These are phyloP conservation scores for Pao palembangensis DNA, from an alignment of 2,113 vertebrate species.

Conservation along the genomic window DNA sequence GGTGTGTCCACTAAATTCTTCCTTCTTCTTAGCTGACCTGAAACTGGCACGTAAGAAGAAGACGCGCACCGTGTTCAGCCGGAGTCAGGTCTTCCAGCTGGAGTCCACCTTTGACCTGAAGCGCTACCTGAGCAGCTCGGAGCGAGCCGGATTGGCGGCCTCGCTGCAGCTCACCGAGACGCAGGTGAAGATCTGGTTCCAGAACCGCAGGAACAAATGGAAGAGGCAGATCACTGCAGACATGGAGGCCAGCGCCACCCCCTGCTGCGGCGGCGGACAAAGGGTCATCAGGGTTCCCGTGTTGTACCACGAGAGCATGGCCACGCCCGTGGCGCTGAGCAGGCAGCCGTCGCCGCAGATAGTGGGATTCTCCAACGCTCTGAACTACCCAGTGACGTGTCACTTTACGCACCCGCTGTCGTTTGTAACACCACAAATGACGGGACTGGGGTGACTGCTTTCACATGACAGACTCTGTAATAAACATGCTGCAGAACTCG, in stretches of 20 bases:
- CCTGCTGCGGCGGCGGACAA: slow-evolving; percentile 75
- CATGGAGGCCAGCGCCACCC: slow-evolving; percentile 75
- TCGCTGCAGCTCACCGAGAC: slow-evolving; percentile 84
- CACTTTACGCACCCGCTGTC: slow-evolving; percentile 77
- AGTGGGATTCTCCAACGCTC: slow-evolving; percentile 74
- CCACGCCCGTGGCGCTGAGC: slow-evolving; percentile 57
- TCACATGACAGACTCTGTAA: slow-evolving; percentile 9
- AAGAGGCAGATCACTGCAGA: slow-evolving; percentile 85
- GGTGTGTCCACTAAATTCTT: not conserved
- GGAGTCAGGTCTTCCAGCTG: slow-evolving; percentile 84
- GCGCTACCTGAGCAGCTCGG: slow-evolving; percentile 84
- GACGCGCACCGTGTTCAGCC: slow-evolving; percentile 84
- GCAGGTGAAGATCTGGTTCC: slow-evolving; percentile 89
- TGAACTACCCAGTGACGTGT: slow-evolving; percentile 77
- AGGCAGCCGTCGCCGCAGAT: slow-evolving; percentile 70
- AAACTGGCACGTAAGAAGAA: slow-evolving; percentile 79
- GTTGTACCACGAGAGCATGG: slow-evolving; percentile 80
- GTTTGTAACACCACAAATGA: slow-evolving; percentile 84
- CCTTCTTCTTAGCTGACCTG: slow-evolving; percentile 35
- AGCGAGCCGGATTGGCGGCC: slow-evolving; percentile 80
- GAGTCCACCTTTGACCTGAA: slow-evolving; percentile 86
- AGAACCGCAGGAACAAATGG: slow-evolving; percentile 88
- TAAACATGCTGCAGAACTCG: slow-evolving; percentile 21
- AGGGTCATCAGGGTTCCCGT: slow-evolving; percentile 84
- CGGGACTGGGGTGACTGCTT: slow-evolving; percentile 79